Evolutionary conservation across 2,888 invertebrate genomes (phyloP), one percentile per base, ranked within the genome.

Genomic region (Tethea ocularis): DNA sequence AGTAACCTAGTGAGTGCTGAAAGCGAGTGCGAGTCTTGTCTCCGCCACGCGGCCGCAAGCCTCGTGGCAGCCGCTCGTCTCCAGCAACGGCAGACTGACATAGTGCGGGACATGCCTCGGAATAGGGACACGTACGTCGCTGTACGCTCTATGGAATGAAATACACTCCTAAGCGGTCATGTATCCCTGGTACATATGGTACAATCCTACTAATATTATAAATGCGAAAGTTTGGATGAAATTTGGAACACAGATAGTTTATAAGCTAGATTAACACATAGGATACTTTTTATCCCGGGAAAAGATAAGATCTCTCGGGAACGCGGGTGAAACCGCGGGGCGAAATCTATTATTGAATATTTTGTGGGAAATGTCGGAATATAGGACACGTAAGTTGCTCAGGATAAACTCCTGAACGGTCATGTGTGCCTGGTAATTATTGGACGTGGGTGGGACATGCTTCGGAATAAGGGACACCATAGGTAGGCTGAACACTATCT

Each of bases 371-470:
- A 89, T 89, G 3, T 0, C 63, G 67, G 69, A 86, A 85, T 17
- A 91, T n/a, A 62, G 0, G 70, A 38, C 64, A 89, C 89, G 78
- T 88, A 89, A 0, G 70, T 66, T 0, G 79, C 58, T 0, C n/a
- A 33, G 4, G 29, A 26, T 41, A 46, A 2, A 46, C 20, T 46
- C 46, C 20, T 46, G n/a, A 20, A 20, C 6, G 10, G 20, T 46
- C n/a, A 46, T 46, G 46, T 46, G 20, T 46, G 20, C 46, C 46
- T 46, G 20, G 46, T n/a, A n/a, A n/a, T n/a, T n/a, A n/a, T n/a
- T n/a, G n/a, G n/a, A n/a, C n/a, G n/a, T n/a, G n/a, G n/a, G 0
- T 84, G 83, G 0, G 59, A 61, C 86, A 89, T 89, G 3, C 86
- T 86, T 0, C 63, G 67, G 69, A 86, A 85, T 17, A 91, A n/a